Percentiles rank a stretch among this genome's conserved stretches.
Conservation (phyloP, 2,113 vertebrate species). For the Struthidea cinerea region DNA sequence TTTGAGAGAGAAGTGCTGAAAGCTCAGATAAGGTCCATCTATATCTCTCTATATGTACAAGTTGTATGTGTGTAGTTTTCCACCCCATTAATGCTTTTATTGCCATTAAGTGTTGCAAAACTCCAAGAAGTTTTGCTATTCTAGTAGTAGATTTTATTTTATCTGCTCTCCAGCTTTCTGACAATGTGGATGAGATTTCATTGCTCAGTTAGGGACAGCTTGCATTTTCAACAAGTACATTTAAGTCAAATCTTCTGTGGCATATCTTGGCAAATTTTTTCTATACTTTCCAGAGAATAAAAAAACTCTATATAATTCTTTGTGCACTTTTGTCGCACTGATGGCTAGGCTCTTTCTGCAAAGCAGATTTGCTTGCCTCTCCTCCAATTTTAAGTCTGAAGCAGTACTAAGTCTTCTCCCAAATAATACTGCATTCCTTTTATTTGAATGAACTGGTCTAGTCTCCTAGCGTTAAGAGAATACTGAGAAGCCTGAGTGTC, state of each 20-base stretch:
- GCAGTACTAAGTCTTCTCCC: neutral
- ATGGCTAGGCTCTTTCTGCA: neutral
- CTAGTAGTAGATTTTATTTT: neutral
- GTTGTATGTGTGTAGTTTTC: neutral
- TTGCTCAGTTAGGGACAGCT: neutral
- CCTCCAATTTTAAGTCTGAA: neutral
- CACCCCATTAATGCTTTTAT: neutral
- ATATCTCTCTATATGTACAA: fast-evolving
- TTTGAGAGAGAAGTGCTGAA: neutral
- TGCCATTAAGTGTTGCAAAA: neutral
- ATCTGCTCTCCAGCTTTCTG: neutral
- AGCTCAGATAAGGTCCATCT: neutral
- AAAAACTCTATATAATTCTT: neutral
- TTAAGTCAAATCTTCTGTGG: neutral
- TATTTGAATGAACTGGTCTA: neutral
- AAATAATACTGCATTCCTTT: neutral
- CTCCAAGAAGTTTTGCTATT: neutral
- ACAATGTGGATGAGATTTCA: neutral
- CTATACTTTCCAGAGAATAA: neutral
- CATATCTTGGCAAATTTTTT: neutral
- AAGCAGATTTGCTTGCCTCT: neutral
- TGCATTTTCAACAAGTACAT: neutral
- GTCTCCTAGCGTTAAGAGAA: neutral
- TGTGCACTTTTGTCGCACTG: neutral
- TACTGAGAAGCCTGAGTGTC: neutral